Percentiles rank a stretch among this genome's conserved stretches.
Conservation (phyloP, 2,888 invertebrate species). For the Sinopyrophorus schimmeli region DNA sequence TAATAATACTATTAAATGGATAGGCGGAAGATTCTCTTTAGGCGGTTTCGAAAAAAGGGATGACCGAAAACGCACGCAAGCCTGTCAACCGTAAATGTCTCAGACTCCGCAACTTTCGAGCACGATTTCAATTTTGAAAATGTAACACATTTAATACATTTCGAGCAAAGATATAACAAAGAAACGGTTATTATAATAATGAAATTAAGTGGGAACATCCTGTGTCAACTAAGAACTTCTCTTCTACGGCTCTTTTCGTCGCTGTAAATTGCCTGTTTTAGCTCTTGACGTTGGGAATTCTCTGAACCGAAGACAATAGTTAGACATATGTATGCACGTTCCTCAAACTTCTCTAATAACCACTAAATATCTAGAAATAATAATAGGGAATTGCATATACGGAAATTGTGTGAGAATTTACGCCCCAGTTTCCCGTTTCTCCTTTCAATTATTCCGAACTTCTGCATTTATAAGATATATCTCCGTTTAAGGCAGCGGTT, state of each 20-base stretch:
- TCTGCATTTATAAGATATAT: too few species aligned
- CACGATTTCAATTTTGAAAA: slow-evolving; percentile 11
- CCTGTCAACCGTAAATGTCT: slow-evolving; percentile 9
- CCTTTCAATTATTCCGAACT: too few species aligned
- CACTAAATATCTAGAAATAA: slow-evolving; percentile 18
- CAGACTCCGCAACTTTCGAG: slow-evolving; percentile 2
- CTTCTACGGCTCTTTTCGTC: slow-evolving; percentile 3
- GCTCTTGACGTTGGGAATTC: slow-evolving; percentile 26
- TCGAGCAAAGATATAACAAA: slow-evolving; percentile 6
- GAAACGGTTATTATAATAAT: slow-evolving; percentile 11
- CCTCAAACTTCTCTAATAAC: slow-evolving; percentile 27
- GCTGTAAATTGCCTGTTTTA: slow-evolving; percentile 30
- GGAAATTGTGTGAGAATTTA: slow-evolving; percentile 9
- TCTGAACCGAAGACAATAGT: slow-evolving; percentile 32
- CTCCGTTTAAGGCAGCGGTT: too few species aligned
- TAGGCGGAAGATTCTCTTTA: slow-evolving; percentile 31
- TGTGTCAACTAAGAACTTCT: neutral
- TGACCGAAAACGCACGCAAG: slow-evolving; percentile 26
- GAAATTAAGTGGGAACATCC: slow-evolving; percentile 2
- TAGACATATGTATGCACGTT: slow-evolving; percentile 28
- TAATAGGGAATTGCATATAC: neutral
- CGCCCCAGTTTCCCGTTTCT: neutral
- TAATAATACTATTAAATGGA: slow-evolving; percentile 40
- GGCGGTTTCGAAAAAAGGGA: slow-evolving; percentile 27
- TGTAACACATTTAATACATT: neutral